phyloP scores from a whole-genome alignment of 1,140 invertebrate species.

The Xylocopa sonorina region DNA sequence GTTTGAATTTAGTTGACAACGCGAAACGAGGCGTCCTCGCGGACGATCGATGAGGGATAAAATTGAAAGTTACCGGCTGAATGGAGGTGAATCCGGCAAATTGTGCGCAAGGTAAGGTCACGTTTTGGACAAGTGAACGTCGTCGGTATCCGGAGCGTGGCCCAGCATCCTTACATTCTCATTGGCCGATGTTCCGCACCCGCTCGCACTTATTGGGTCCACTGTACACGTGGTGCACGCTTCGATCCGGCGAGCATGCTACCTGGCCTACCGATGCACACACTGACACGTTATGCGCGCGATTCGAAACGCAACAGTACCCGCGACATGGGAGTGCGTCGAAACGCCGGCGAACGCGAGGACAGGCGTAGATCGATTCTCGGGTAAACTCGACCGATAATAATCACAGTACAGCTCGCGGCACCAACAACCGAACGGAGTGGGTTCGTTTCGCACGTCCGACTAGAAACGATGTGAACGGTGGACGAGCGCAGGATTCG shows the following conservation, averaged over 20 bases:
- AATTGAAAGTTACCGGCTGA: conserved; percentile 54
- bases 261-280: conserved; percentile 2
- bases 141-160: conserved; percentile 48
- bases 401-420: neutral
- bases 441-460: too few species aligned
- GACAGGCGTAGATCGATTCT: neutral
- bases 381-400: conserved; percentile 1
- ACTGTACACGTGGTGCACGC: conserved; percentile 59
- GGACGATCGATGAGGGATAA: neutral
- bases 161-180: conserved; percentile 62
- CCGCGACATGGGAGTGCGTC: neutral
- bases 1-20: too few species aligned
- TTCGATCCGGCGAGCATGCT: conserved; percentile 35
- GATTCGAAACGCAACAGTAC: neutral
- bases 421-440: too few species aligned
- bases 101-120: conserved; percentile 50
- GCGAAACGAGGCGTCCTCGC: too few species aligned
- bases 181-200: conserved; percentile 55
- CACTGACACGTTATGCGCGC: conserved; percentile 11
- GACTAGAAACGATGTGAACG: neutral
- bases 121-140: conserved; percentile 36
- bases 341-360: neutral
- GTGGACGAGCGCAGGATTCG: neutral
- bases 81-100: conserved; percentile 29
- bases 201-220: conserved; percentile 59